Conservation (phyloP, 2,113 vertebrate genomes). For the Aspiorhynchus laticeps region DNA sequence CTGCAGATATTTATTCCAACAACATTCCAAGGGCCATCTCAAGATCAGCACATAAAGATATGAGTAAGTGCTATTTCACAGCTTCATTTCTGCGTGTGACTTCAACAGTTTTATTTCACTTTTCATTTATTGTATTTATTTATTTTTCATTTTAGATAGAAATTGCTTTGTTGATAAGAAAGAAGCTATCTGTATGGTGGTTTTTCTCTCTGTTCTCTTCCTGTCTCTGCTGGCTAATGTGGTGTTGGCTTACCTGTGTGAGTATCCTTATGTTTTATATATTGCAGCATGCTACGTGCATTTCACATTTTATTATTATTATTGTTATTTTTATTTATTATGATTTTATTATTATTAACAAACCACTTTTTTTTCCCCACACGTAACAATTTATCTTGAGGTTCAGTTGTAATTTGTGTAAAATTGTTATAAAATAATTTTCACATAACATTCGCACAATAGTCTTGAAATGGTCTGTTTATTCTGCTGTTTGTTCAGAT, state of each 20-base stretch:
- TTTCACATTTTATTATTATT: not conserved
- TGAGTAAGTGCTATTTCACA: not conserved
- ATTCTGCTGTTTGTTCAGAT: not conserved
- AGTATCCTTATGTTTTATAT: not conserved
- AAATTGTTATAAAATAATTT: not conserved
- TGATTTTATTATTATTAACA: not conserved
- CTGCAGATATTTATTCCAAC: not conserved
- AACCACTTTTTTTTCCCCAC: not conserved
- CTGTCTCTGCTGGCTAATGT: slow-evolving; percentile 33
- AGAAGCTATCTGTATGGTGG: not conserved
- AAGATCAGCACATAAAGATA: not conserved
- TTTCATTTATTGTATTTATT: not conserved
- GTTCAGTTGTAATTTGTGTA: not conserved
- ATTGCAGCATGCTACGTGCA: not conserved
- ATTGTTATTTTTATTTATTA: no score
- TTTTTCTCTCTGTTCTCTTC: not conserved
- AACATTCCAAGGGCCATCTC: not conserved
- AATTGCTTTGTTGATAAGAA: not conserved
- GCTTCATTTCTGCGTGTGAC: not conserved
- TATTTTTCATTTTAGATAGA: not conserved
- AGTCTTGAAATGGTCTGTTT: not conserved
- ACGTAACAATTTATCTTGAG: not conserved
- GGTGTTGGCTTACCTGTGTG: slow-evolving; percentile 21
- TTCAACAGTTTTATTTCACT: not conserved
- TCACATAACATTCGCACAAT: not conserved